Conservation (phyloP, 2,888 invertebrate species). For the Nymphalis urticae region DNA sequence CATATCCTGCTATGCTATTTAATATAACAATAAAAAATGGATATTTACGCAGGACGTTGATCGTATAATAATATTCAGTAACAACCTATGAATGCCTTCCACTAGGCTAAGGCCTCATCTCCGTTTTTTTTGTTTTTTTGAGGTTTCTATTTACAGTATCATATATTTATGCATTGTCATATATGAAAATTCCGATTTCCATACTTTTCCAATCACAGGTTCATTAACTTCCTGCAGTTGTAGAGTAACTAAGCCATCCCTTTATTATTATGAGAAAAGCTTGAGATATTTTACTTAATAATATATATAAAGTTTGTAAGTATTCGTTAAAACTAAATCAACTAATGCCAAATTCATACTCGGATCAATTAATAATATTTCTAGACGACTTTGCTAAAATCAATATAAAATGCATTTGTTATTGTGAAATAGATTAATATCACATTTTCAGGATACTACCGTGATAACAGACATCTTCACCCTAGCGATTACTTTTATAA, state of each 20-base stretch:
- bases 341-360: background rate
- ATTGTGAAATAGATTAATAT: conserved; percentile 3
- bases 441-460: conserved; percentile 59
- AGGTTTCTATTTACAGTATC: too few species aligned
- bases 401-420: background rate
- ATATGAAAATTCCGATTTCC: conserved; percentile 34
- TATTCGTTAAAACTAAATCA: background rate
- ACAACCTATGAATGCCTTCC: too few species aligned
- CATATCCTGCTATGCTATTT: too few species aligned
- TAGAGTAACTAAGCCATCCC: conserved; percentile 53
- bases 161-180: too few species aligned
- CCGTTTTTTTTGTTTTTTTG: too few species aligned
- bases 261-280: conserved; percentile 47
- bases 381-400: conserved; percentile 12
- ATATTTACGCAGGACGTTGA: too few species aligned
- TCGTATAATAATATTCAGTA: too few species aligned
- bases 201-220: conserved; percentile 54
- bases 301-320: conserved; percentile 18
- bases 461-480: conserved; percentile 56
- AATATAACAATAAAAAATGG: too few species aligned
- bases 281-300: conserved; percentile 2
- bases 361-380: background rate
- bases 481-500: conserved; percentile 61
- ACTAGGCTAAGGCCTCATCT: too few species aligned
- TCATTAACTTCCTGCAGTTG: conserved; percentile 63